Evolutionary conservation across 2,888 invertebrate species (phyloP).

Genomic region (Dromius quadrimaculatus): DNA sequence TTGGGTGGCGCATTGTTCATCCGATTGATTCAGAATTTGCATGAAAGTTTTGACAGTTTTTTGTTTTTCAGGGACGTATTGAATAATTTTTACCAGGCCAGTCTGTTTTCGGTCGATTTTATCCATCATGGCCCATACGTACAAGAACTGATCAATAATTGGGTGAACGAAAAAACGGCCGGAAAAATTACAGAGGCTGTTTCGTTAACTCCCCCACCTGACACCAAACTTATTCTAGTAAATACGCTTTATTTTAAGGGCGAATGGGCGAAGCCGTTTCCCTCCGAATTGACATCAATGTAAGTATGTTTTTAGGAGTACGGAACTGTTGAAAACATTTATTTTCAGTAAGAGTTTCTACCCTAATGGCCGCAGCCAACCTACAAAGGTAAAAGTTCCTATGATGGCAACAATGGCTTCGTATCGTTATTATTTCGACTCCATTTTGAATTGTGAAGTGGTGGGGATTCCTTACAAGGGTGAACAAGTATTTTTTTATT

Average conservation of each 20-base stretch:
- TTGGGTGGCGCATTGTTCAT: too few relatives aligned
- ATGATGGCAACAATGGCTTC: conserved; percentile 77
- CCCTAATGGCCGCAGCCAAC: conserved; percentile 66
- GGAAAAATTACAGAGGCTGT: conserved; percentile 74
- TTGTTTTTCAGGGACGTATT: conserved; percentile 71
- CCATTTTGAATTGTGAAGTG: conserved; percentile 71
- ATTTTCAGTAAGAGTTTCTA: conserved; percentile 71
- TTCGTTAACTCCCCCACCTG: conserved; percentile 67
- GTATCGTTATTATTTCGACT: conserved; percentile 71
- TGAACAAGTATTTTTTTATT: conserved; percentile 74
- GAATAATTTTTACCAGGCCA: conserved; percentile 55
- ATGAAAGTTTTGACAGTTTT: too few relatives aligned
- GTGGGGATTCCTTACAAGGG: conserved; percentile 80
- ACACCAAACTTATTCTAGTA: conserved; percentile 74
- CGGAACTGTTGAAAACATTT: not conserved
- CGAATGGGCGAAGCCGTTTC: conserved; percentile 77
- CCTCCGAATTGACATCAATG: conserved; percentile 70
- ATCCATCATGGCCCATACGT: conserved; percentile 63
- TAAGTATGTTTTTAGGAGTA: conserved; percentile 60
- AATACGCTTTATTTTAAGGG: conserved; percentile 81
- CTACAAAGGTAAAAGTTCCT: conserved; percentile 67
- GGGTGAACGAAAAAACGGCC: conserved; percentile 74
- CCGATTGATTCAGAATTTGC: too few relatives aligned
- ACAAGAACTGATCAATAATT: conserved; percentile 71
- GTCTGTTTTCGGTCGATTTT: conserved; percentile 67